Percentiles rank a stretch among this genome's conserved stretches.
These are phyloP conservation scores for Drosophila hawaiiensis DNA, from an alignment of 2,888 invertebrate genomes.

Conservation along the genomic window DNA sequence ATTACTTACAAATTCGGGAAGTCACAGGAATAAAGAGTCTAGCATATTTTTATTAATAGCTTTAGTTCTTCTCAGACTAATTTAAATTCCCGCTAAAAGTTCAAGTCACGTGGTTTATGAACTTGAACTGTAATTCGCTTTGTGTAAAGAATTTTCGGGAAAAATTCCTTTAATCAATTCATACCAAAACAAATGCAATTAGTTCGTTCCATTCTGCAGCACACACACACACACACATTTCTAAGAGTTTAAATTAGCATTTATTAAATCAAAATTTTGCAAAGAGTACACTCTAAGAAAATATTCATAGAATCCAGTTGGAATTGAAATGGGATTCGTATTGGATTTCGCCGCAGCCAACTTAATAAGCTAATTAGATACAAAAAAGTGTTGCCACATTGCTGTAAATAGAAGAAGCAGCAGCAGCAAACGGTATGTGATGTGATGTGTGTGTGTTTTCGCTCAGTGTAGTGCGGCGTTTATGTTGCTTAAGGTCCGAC, in stretches of 20 bases:
- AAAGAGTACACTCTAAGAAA: conserved; percentile 17
- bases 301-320: background rate
- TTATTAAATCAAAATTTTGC: conserved; percentile 32
- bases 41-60: too few species aligned
- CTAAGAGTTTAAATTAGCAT: conserved; percentile 23
- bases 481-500: conserved; percentile 34
- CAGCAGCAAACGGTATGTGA: background rate
- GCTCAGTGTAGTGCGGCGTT: conserved; percentile 27
- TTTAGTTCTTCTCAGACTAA: background rate
- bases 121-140: conserved; percentile 41
- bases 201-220: conserved; percentile 1
- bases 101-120: conserved; percentile 25
- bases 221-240: background rate
- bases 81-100: background rate
- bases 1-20: background rate
- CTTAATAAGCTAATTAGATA: too few species aligned
- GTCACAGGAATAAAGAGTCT: background rate
- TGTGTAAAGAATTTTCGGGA: conserved; percentile 12
- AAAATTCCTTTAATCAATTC: conserved; percentile 22
- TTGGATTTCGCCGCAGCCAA: background rate
- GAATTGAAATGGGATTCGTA: background rate
- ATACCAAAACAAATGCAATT: conserved; percentile 15
- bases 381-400: background rate
- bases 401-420: background rate
- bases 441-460: conserved; percentile 3